phyloP scores from a whole-genome alignment of 2,797 vertebrate genomes.

The Onychomys leucogaster region DNA sequence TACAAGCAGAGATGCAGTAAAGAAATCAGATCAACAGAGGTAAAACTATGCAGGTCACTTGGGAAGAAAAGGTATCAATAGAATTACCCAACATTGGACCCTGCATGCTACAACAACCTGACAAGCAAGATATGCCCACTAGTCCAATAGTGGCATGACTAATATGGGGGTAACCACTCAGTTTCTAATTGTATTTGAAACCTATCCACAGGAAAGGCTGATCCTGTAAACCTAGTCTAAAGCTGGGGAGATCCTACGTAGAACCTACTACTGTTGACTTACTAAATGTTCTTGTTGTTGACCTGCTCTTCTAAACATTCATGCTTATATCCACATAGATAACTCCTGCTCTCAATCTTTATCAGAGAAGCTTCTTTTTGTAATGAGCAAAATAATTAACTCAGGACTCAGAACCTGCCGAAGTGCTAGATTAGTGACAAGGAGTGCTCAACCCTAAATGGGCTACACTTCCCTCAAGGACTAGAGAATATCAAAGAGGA shows the following conservation, averaged over 20 bases:
- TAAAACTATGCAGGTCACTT: not conserved
- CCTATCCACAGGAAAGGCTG: not conserved
- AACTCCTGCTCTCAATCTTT: not conserved
- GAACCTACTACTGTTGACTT: not conserved
- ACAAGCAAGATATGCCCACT: not conserved
- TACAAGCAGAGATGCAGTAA: not conserved
- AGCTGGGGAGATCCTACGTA: not conserved
- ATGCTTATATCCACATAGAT: not conserved
- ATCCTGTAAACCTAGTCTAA: not conserved
- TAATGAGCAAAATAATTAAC: not conserved
- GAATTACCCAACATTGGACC: not conserved
- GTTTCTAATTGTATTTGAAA: not conserved
- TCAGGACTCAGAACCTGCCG: not conserved
- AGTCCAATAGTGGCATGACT: not conserved
- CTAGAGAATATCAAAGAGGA: not conserved
- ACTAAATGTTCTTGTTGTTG: not conserved
- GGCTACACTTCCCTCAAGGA: not conserved
- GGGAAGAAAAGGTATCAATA: not conserved
- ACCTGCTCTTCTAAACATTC: not conserved
- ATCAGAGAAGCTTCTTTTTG: not conserved
- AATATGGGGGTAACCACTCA: not conserved
- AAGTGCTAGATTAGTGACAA: not conserved
- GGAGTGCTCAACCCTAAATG: not conserved
- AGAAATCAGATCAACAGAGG: not conserved
- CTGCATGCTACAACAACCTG: not conserved